These are phyloP conservation scores for Cheilosia urbana DNA, from an alignment of 2,888 invertebrate genomes.

Conservation along the genomic window DNA sequence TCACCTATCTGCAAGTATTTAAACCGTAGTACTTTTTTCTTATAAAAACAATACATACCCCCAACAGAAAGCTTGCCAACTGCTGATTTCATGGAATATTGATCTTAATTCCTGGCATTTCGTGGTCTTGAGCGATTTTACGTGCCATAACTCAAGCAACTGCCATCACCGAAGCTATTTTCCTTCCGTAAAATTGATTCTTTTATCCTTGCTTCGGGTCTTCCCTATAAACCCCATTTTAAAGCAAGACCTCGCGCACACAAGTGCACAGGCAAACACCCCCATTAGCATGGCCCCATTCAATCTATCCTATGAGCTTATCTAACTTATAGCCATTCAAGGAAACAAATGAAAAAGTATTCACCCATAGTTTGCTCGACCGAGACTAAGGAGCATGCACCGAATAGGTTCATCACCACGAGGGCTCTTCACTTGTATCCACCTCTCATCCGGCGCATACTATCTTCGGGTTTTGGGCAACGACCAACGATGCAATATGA, in stretches of 20 bases:
- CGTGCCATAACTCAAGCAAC: slow-evolving; percentile 61
- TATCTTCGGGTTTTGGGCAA: slow-evolving; percentile 13
- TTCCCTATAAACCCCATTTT: background rate
- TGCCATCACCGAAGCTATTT: slow-evolving; percentile 58
- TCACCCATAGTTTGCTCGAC: slow-evolving; percentile 50
- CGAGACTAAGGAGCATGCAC: slow-evolving; percentile 63
- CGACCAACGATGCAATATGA: slow-evolving; percentile 47
- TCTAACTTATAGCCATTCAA: slow-evolving; percentile 69
- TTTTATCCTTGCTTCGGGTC: slow-evolving; percentile 45
- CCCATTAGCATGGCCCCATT: background rate
- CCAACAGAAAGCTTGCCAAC: slow-evolving; percentile 17
- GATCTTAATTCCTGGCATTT: slow-evolving; percentile 52
- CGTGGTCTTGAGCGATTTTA: slow-evolving; percentile 52
- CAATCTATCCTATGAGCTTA: slow-evolving; percentile 20
- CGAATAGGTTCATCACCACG: slow-evolving; percentile 58
- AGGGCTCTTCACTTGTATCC: slow-evolving; percentile 47
- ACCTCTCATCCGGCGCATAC: slow-evolving; percentile 11
- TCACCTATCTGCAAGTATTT: too few species aligned
- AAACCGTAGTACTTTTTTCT: background rate
- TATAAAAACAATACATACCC: background rate
- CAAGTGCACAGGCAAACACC: slow-evolving; percentile 12
- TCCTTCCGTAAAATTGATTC: slow-evolving; percentile 62
- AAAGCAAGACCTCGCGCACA: slow-evolving; percentile 1
- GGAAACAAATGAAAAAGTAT: slow-evolving; percentile 69
- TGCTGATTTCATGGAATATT: slow-evolving; percentile 51